A percentile compares a stretch with the other conserved stretches of the same genome.
Evolutionary conservation across 2,888 invertebrate species (phyloP).

Genomic region (Opisthograptis luteolata): DNA sequence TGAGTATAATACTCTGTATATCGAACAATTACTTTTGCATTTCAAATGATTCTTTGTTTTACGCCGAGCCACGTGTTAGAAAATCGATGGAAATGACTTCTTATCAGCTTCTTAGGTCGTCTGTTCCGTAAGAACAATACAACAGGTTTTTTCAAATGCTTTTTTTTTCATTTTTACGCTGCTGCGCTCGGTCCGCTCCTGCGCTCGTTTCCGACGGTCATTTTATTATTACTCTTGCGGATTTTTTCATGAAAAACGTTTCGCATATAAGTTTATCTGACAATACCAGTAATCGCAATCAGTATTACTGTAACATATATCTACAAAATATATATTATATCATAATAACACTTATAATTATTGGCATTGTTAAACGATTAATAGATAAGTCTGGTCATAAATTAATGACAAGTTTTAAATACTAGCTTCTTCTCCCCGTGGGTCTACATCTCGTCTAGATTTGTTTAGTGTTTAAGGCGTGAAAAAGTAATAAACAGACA

Average conservation of each 20-base stretch:
- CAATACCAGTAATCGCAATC: slow-evolving; percentile 9
- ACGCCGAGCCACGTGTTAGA: slow-evolving; percentile 57
- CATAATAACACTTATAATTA: no score
- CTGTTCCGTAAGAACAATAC: slow-evolving; percentile 76
- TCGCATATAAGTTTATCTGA: slow-evolving; percentile 30
- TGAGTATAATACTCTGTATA: slow-evolving; percentile 42
- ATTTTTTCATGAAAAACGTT: slow-evolving; percentile 55
- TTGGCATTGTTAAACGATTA: no score
- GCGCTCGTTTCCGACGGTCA: slow-evolving; percentile 47
- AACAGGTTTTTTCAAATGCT: slow-evolving; percentile 74
- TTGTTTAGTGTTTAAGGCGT: no score
- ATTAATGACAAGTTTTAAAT: no score
- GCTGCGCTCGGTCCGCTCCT: slow-evolving; percentile 43
- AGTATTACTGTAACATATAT: background rate
- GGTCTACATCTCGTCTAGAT: no score
- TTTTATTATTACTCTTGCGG: slow-evolving; percentile 56
- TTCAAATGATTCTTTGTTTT: slow-evolving; percentile 51
- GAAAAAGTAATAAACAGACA: no score
- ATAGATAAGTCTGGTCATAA: no score
- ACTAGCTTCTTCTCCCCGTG: no score
- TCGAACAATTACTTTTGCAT: slow-evolving; percentile 48
- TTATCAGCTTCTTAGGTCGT: slow-evolving; percentile 68
- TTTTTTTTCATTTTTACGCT: slow-evolving; percentile 72
- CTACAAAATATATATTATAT: no score
- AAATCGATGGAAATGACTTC: slow-evolving; percentile 64